Conservation (phyloP, 2,888 invertebrate genomes). For the Gymnoscelis rufifasciata region DNA sequence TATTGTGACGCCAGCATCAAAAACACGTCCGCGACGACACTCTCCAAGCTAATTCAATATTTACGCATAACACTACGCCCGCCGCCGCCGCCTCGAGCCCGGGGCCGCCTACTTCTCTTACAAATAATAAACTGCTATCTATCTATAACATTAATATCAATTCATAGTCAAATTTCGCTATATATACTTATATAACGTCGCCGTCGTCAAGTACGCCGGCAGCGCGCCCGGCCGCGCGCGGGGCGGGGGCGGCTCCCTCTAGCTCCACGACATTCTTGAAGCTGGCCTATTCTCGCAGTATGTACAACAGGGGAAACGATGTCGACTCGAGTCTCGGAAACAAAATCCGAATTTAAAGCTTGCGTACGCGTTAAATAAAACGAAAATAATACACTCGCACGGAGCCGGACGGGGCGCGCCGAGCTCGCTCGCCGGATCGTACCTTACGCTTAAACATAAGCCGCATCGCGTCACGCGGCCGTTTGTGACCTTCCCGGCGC, state of each 20-base stretch:
- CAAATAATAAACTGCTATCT: too few relatives aligned
- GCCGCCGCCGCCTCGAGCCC: not conserved
- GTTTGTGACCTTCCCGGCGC: too few relatives aligned
- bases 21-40: constrained; percentile 33
- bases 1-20: constrained; percentile 47
- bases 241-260: not conserved
- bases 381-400: constrained; percentile 26
- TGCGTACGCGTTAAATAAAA: constrained; percentile 25
- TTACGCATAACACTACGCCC: constrained; percentile 27
- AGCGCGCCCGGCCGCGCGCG: too few relatives aligned
- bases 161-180: too few relatives aligned
- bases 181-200: too few relatives aligned
- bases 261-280: constrained; percentile 40
- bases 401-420: constrained; percentile 22
- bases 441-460: constrained; percentile 24
- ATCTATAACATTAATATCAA: too few relatives aligned
- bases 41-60: constrained; percentile 23
- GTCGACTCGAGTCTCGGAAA: constrained; percentile 27
- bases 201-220: too few relatives aligned
- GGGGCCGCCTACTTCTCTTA: not conserved
- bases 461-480: constrained; percentile 21
- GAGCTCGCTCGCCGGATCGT: constrained; percentile 27
- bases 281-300: constrained; percentile 40
- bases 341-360: constrained; percentile 27
- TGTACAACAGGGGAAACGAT: constrained; percentile 32